Base-by-base conservation (phyloP, 2,113 vertebrate species). In the Amazona guildingii region DNA sequence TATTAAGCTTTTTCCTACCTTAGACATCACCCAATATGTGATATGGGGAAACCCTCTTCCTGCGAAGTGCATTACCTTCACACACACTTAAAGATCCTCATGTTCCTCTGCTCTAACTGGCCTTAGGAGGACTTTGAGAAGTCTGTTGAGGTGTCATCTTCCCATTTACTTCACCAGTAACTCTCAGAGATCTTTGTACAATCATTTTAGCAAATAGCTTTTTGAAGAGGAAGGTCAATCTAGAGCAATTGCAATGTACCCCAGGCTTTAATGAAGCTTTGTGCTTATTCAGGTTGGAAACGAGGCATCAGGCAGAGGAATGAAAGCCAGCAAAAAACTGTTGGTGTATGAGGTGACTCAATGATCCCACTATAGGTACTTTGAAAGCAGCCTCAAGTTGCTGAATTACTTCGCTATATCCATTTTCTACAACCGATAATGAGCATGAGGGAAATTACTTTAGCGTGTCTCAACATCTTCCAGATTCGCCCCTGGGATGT, bases 371-470 rank as follows among this genome's bases (percentile, higher is more conserved):
- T 8, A 20, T 0, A n/a, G 64, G 21, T 68, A 20, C 57, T 92
- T 86, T 5, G 59, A 72, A 86, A 80, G 21, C 39, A 77, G 23
- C 37, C 33, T 61, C 43, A 77, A 49, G 39, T 43, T 81, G 55
- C 54, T 81, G 73, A 81, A 70, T 82, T 78, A 20, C 35, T 90
- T 82, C 52, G 20, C 39, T 64, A 12, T 48, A 72, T 28, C 64
- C 31, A 35, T 81, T 76, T 90, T 90, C 73, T 81, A 5, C 48
- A 78, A 31, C 6, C 69, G 66, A 54, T 92, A 90, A 86, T 94
- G 92, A 68, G 9, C 24, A 37, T 21, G 74, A 69, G 78, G 76
- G 69, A 95, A 88, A 94, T 88, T 18, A 86, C 43, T 80, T 92
- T n/a, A 48, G 69, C 31, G 49, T 62, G 23, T 78, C 69, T 86